Evolutionary conservation across 2,888 invertebrate species (phyloP), one percentile per base, ranked within the genome.

Genomic region (Drosophila borborema): DNA sequence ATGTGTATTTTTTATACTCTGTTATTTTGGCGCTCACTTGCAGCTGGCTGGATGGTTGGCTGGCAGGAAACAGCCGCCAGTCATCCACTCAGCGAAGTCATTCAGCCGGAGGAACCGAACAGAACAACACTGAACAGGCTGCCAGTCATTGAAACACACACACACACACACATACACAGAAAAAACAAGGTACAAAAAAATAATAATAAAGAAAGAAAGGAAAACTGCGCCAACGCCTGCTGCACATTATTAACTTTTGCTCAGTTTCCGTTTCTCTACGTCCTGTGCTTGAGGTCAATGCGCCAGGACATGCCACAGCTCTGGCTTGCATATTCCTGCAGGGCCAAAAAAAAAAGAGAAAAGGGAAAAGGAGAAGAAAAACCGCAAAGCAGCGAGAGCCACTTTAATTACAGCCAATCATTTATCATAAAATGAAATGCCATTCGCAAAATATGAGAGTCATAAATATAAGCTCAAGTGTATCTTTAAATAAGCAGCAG

Each of bases 351-450:
- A 20, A 20, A 20, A 20, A 20, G 20, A 2, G 20, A 23, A 23
- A 23, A 4, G 23, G 23, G 4, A 4, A 23, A 23, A 23, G 3
- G 16, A 49, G 12, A 51, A 20, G 14, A 23, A 16, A 18, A 58
- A 36, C 79, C 79, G 53, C 78, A 79, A 61, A 45, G 45, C 61
- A 64, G 61, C 62, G 64, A 66, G 65, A 64, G 74, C 71, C 78
- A 80, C 82, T 82, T 82, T 82, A 82, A 82, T 82, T 82, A 82
- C 81, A 64, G 71, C 66, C 82, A 82, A 82, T 80, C 84, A 82
- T 84, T 81, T 81, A 80, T 84, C 73, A 82, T 82, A 78, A 81
- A 74, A 61, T 63, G 56, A 74, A 74, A 72, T 77, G 76, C 72
- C 71, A 81, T 74, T 74, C 70, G 64, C 78, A 72, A 72, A 79